A percentile compares a stretch with the other conserved stretches of the same genome.
These are phyloP conservation scores for Piprites chloris DNA, from an alignment of 2,113 vertebrate species.

Conservation along the genomic window DNA sequence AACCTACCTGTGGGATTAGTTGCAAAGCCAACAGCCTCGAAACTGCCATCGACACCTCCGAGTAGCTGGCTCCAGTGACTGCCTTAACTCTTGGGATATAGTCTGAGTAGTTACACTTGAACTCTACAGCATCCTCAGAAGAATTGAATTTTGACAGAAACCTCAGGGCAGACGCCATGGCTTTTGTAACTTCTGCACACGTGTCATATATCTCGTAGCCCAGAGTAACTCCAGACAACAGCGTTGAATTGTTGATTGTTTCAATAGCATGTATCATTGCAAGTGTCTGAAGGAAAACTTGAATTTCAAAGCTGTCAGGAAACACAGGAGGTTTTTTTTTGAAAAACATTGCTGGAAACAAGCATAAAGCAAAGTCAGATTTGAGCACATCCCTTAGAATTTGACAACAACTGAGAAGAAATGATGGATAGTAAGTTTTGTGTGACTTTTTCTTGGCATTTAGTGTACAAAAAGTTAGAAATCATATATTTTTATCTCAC, in stretches of 20 bases:
- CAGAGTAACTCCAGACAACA: conserved; percentile 77
- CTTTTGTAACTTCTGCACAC: conserved; percentile 81
- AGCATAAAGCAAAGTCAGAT: background rate
- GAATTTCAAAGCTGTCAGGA: conserved; percentile 74
- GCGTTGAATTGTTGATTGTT: conserved; percentile 78
- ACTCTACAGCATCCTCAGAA: conserved; percentile 30
- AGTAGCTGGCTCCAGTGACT: conserved; percentile 77
- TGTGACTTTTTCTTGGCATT: background rate
- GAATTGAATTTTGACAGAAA: conserved; percentile 71
- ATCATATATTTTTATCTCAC: background rate
- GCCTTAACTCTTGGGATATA: conserved; percentile 71
- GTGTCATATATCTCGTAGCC: conserved; percentile 86
- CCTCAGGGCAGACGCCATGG: conserved; percentile 74
- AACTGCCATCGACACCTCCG: conserved; percentile 83
- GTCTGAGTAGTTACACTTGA: conserved; percentile 65
- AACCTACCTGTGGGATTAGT: conserved; percentile 84
- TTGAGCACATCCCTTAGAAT: background rate
- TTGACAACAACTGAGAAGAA: background rate
- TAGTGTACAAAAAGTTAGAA: background rate
- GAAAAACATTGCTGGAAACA: background rate
- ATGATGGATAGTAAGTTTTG: background rate
- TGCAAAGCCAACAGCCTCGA: conserved; percentile 82
- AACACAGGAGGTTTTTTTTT: background rate
- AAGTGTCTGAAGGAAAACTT: conserved; percentile 73
- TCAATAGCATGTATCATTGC: conserved; percentile 86